Base-by-base conservation (phyloP, 2,113 vertebrate species). In the Beaufortia kweichowensis region DNA sequence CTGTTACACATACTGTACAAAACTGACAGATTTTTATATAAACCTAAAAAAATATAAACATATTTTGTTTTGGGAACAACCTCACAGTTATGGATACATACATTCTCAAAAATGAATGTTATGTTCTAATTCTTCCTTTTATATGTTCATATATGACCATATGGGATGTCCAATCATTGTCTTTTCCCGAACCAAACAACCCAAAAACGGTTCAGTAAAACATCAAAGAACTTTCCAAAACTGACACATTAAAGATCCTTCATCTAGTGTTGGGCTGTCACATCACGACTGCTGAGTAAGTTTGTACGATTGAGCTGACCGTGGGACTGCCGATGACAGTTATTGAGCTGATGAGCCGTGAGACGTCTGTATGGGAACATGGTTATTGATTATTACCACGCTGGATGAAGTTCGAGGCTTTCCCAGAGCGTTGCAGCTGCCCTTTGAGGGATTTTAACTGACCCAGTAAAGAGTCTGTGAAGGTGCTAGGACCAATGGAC, bases 231-330 rank as follows among this genome's bases (percentile, higher is more conserved):
- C 35, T 10, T 39, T 53, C 33, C 5, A 10, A 61, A 23, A 70
- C 39, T 12, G 23, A 6, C 53, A 24, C 63, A 28, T 3, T 46
- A 8, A 24, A 53, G 48, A 53, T 53, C 19, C 57, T 41, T 41
- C 53, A 61, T 60, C 28, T 39, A 72, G 75, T 81, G 71, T 2
- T 77, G 79, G 80, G 69, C 74, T 67, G 75, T 66, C 68, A 77
- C 64, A 81, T 50, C 43, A 29, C 19, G 59, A 86, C 83, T 89
- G 88, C 89, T 91, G 90, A 91, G 89, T 90, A 89, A 91, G 89
- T 75, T 75, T 50, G 63, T 87, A 83, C 79, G 84, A 82, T 72
- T 79, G 82, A 83, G 84, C 65, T 66, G 74, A 77, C 83, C 84
- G 61, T 75, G 78, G 74, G 78, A 83, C 84, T 78, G 77, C 86